Percentiles rank a stretch among this genome's conserved stretches.
These are phyloP conservation scores for Microcebus tavaratra DNA, from an alignment of 2,113 vertebrate genomes.

Conservation along the genomic window DNA sequence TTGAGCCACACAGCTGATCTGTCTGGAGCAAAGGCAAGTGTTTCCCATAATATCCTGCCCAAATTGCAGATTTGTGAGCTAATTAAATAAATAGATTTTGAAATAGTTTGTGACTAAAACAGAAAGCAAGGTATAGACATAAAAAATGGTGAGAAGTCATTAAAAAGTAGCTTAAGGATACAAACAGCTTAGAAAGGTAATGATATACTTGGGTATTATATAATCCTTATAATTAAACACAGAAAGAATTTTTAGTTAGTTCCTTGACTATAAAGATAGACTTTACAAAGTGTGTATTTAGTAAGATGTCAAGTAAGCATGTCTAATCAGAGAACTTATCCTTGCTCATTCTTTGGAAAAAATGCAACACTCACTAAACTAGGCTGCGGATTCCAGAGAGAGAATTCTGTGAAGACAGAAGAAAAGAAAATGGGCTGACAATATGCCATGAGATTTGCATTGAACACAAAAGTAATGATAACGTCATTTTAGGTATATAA, in stretches of 20 bases:
- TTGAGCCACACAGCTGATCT: background rate
- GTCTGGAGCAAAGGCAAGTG: background rate
- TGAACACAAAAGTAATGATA: background rate
- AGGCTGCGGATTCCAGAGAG: background rate
- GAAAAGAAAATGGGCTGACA: background rate
- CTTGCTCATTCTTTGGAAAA: background rate
- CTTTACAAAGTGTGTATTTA: background rate
- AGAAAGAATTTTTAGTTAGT: background rate
- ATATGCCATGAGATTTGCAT: background rate
- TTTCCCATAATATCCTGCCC: background rate
- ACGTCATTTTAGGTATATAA: background rate
- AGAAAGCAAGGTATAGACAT: background rate
- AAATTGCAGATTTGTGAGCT: background rate
- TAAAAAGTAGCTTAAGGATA: background rate
- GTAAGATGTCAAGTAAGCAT: conserved; percentile 10
- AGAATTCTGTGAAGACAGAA: background rate
- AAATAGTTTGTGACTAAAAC: background rate
- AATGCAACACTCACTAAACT: background rate
- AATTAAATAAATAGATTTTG: background rate
- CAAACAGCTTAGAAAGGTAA: conserved; percentile 4
- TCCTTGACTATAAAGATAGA: background rate
- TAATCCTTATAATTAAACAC: conserved; percentile 50
- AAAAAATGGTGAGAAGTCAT: conserved; percentile 7
- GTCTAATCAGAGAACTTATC: background rate
- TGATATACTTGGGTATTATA: background rate